Percentiles rank a stretch among this genome's conserved stretches.
Conservation (phyloP, 2,797 vertebrate species). For the Myripristis jacobus region DNA sequence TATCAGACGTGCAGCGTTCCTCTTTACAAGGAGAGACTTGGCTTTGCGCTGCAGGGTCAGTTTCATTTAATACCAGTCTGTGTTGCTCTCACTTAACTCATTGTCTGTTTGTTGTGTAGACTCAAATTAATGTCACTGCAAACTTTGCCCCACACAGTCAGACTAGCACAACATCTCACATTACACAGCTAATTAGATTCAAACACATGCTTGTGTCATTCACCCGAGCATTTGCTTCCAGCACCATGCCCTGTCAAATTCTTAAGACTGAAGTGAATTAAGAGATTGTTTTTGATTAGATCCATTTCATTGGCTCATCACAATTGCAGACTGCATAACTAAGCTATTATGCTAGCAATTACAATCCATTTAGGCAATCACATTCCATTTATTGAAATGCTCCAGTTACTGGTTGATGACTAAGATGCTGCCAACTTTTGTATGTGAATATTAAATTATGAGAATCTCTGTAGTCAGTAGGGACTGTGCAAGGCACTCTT, state of each 20-base stretch:
- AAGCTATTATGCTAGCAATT: constrained; percentile 67
- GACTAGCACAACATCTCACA: constrained; percentile 61
- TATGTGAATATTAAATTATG: constrained; percentile 15
- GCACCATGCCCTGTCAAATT: constrained; percentile 71
- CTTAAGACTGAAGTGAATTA: constrained; percentile 73
- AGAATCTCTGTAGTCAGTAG: background rate
- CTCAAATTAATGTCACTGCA: constrained; percentile 50
- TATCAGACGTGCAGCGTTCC: background rate
- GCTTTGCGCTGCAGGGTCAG: background rate
- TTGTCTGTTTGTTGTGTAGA: constrained; percentile 39
- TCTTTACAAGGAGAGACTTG: background rate
- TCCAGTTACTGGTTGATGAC: constrained; percentile 62
- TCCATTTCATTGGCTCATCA: constrained; percentile 69
- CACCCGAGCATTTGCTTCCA: constrained; percentile 59
- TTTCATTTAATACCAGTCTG: constrained; percentile 13
- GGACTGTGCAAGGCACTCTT: background rate
- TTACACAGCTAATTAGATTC: constrained; percentile 75
- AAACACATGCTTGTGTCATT: constrained; percentile 64
- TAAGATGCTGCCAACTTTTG: constrained; percentile 25
- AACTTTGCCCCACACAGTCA: constrained; percentile 50
- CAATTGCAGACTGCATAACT: constrained; percentile 70
- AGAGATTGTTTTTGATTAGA: constrained; percentile 77
- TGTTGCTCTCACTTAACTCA: constrained; percentile 5
- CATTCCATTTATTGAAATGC: constrained; percentile 60
- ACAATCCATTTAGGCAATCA: constrained; percentile 67